These are phyloP conservation scores for Leptopilina drosophilae DNA, from an alignment of 2,888 invertebrate genomes.

Conservation along the genomic window DNA sequence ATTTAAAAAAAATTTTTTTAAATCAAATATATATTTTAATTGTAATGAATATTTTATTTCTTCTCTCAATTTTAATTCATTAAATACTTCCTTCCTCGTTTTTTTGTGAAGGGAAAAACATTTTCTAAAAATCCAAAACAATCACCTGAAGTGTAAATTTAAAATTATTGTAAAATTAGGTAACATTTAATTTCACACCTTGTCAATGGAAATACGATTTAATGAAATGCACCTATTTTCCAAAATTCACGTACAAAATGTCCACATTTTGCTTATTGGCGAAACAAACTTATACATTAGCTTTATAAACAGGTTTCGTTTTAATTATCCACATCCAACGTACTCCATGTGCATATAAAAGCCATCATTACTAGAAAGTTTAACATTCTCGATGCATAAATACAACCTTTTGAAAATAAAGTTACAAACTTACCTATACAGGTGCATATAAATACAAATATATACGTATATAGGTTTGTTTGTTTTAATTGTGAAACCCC, in stretches of 20 bases:
- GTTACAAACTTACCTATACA: neutral
- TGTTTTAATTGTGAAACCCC: neutral
- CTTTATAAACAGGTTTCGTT: neutral
- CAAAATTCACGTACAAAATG: neutral
- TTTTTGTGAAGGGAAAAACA: no score
- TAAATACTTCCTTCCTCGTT: no score
- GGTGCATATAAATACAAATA: no score
- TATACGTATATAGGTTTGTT: neutral
- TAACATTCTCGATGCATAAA: neutral
- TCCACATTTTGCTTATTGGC: neutral
- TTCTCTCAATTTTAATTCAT: no score
- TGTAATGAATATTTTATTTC: no score
- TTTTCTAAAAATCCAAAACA: no score
- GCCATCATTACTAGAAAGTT: neutral
- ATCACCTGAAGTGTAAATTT: no score
- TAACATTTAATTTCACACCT: no score
- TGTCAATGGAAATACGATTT: neutral
- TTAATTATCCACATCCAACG: neutral
- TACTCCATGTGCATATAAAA: slow-evolving; percentile 23
- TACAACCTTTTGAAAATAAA: neutral
- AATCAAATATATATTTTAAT: no score
- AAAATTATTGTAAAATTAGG: no score
- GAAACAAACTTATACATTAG: neutral
- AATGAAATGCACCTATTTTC: neutral
- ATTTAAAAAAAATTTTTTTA: no score